phyloP scores from a whole-genome alignment of 2,888 invertebrate genomes.

The Scaptomyza polygonia region DNA sequence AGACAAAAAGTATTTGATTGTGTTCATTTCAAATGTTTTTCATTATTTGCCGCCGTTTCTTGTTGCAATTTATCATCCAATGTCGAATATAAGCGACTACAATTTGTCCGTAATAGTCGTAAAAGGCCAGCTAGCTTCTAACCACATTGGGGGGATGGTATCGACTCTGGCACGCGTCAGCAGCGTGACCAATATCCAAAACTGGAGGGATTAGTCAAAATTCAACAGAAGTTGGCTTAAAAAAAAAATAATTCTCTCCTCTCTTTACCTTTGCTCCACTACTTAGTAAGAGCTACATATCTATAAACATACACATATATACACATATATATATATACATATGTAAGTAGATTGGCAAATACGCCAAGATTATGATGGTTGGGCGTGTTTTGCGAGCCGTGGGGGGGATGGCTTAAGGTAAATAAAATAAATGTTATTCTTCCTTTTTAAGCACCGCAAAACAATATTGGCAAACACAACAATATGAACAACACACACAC shows the following conservation, averaged over 20 bases:
- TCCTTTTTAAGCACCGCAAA: constrained; percentile 47
- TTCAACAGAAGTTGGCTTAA: neutral
- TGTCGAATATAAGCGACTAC: constrained; percentile 35
- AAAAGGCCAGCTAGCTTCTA: constrained; percentile 13
- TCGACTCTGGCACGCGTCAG: neutral
- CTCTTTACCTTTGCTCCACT: neutral
- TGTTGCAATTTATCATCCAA: constrained; percentile 39
- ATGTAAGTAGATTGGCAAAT: constrained; percentile 9
- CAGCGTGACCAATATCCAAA: neutral
- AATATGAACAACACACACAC: constrained; percentile 29
- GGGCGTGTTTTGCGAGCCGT: neutral
- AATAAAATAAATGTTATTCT: constrained; percentile 62
- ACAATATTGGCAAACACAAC: constrained; percentile 42
- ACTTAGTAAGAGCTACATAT: neutral
- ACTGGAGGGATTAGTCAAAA: neutral
- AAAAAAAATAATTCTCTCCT: neutral
- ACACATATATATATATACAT: neutral
- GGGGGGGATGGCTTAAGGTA: constrained; percentile 43
- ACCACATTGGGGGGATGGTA: neutral
- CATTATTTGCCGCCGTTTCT: neutral
- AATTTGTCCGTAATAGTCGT: constrained; percentile 34
- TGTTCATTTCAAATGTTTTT: no score
- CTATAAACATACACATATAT: neutral
- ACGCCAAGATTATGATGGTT: constrained; percentile 11
- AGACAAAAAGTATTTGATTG: no score